Evolutionary conservation across 2,888 invertebrate species (phyloP).

Genomic region (Epistrophe grossulariae): DNA sequence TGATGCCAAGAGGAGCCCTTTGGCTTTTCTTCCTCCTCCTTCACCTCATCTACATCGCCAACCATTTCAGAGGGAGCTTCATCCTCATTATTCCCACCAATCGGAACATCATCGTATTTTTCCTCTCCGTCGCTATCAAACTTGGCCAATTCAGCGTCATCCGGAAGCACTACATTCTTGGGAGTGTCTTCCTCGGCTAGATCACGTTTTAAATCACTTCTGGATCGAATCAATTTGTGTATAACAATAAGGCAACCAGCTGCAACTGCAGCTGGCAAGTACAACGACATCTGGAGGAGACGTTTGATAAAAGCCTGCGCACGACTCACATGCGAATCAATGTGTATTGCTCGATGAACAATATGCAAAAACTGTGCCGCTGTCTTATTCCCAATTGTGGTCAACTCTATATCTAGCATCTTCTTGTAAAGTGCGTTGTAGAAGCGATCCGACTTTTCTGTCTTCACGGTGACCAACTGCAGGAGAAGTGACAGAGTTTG

Average conservation of each 20-base stretch:
- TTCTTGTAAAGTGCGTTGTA: conserved; percentile 96
- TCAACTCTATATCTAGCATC: conserved; percentile 90
- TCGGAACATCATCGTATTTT: conserved; percentile 80
- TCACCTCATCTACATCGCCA: conserved; percentile 18
- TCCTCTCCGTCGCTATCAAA: conserved; percentile 82
- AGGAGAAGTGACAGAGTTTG: conserved; percentile 84
- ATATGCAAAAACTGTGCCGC: conserved; percentile 94
- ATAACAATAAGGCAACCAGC: conserved; percentile 91
- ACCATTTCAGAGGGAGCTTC: conserved; percentile 32
- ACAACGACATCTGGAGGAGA: conserved; percentile 88
- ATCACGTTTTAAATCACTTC: conserved; percentile 83
- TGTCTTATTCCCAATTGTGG: conserved; percentile 85
- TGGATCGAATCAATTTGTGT: conserved; percentile 86
- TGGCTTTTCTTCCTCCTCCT: conserved; percentile 78
- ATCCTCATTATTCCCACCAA: conserved; percentile 73
- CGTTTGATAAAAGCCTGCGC: conserved; percentile 94
- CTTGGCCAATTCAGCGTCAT: conserved; percentile 79
- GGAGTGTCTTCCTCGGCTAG: conserved; percentile 71
- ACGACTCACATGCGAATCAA: conserved; percentile 89
- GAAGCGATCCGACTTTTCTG: conserved; percentile 85
- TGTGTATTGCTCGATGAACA: conserved; percentile 92
- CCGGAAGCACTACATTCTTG: conserved; percentile 50
- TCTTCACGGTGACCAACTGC: conserved; percentile 81
- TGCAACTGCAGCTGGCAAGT: conserved; percentile 90
- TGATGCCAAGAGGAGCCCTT: conserved; percentile 81